Conservation (phyloP, 2,888 invertebrate genomes). For the Pseudeuparius sepicola region DNA sequence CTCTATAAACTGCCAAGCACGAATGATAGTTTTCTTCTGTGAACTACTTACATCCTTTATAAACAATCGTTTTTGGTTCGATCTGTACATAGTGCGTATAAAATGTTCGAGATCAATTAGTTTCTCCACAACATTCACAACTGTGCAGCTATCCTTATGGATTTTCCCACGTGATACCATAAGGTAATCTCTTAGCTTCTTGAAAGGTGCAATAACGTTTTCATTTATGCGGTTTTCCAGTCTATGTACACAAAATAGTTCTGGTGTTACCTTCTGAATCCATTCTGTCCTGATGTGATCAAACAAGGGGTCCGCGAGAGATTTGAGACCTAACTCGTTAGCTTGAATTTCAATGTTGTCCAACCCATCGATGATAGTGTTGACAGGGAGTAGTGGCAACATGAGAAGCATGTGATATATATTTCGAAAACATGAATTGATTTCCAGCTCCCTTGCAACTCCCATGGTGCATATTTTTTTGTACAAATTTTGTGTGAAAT, state of each 20-base stretch:
- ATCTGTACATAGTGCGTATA: slow-evolving; percentile 28
- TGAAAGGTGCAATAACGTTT: slow-evolving; percentile 36
- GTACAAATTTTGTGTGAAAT: slow-evolving; percentile 36
- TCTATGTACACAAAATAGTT: slow-evolving; percentile 35
- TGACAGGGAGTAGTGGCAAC: slow-evolving; percentile 36
- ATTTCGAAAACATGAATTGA: slow-evolving; percentile 33
- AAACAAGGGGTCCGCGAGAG: slow-evolving; percentile 28
- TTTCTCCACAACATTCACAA: slow-evolving; percentile 32
- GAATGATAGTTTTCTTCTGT: slow-evolving; percentile 36
- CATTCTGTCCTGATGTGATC: slow-evolving; percentile 31
- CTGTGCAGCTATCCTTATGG: slow-evolving; percentile 24
- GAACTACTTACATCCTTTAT: slow-evolving; percentile 33
- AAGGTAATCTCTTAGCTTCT: slow-evolving; percentile 34
- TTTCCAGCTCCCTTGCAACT: slow-evolving; percentile 32
- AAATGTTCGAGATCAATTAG: slow-evolving; percentile 35
- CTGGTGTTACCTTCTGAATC: slow-evolving; percentile 34
- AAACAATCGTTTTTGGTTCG: slow-evolving; percentile 31
- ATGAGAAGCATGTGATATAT: slow-evolving; percentile 37
- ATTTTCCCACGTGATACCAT: too few species aligned
- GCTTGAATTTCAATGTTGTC: slow-evolving; percentile 34
- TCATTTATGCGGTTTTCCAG: slow-evolving; percentile 37
- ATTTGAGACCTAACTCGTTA: slow-evolving; percentile 26
- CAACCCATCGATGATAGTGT: slow-evolving; percentile 34
- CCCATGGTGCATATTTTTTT: slow-evolving; percentile 34
- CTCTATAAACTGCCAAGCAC: slow-evolving; percentile 36